Evolutionary conservation across 2,888 invertebrate species (phyloP), one percentile per base, ranked within the genome.

Genomic region (Xylota sylvarum): DNA sequence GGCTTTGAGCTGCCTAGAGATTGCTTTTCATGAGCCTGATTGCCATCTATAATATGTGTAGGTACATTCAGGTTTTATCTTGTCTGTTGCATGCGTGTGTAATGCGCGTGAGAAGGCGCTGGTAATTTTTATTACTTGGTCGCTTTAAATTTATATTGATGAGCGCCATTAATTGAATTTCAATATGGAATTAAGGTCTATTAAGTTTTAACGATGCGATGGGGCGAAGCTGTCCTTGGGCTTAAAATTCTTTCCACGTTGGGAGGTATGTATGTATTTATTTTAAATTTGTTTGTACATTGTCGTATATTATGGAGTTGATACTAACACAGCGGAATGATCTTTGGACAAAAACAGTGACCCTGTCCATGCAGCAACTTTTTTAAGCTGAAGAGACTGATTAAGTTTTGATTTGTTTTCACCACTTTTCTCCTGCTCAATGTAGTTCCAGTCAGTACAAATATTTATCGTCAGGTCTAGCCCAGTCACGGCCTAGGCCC

Each of bases 111-210:
- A 60, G 73, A 48, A 37, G 60, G 14, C 23, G 10, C 10, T 50
- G 37, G 64, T 5, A 40, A 30, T 52, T 64, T 43, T 12, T 37
- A 19, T n/a, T 27, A 10, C 37, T 43, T 23, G 9, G 55, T 10
- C 12, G 35, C 35, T 37, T 55, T 40, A 52, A 40, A 27, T 55
- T 14, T 40, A 67, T 67, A 14, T 37, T 55, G 37, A 67, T 55
- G 27, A 2, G 23, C n/a, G 23, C 6, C 43, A 67, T 67, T 67
- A 55, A 67, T 67, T 67, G 35, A 67, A 52, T 48, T 30, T 48
- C 19, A 64, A 64, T 23, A 52, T 52, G 50, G 19, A 50, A 32
- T 50, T 37, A 65, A 65, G 10, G 17, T 5, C 52, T 23, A 37
- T 37, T 67, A 23, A 37, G 17, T 5, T 23, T 50, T 67, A 67